Evolutionary conservation across 2,888 invertebrate species (phyloP).

Genomic region (Cephus pygmeus): DNA sequence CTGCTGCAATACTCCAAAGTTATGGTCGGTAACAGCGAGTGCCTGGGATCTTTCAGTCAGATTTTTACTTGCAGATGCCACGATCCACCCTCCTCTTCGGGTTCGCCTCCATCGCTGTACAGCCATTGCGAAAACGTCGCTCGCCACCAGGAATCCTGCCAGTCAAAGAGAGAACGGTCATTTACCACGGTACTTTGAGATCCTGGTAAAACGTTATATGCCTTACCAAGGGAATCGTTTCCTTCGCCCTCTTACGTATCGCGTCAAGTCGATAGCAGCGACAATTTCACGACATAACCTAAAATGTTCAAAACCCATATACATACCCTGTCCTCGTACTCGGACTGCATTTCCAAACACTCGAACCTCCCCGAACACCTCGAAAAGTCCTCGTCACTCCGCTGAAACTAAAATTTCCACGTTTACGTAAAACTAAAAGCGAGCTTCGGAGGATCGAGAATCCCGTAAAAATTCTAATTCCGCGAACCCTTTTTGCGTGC

Average conservation of each 20-base stretch:
- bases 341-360: not conserved
- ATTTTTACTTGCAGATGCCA: conserved; percentile 4
- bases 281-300: not conserved
- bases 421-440: conserved; percentile 20
- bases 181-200: not conserved
- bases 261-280: not conserved
- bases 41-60: not conserved
- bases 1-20: conserved; percentile 40
- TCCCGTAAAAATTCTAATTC: conserved; percentile 59
- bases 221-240: not conserved
- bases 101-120: not conserved
- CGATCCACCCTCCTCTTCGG: not conserved
- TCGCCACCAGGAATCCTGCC: not conserved
- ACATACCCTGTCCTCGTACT: no score
- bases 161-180: not conserved
- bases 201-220: not conserved
- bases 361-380: not conserved
- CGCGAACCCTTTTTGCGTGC: conserved; percentile 35
- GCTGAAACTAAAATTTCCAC: not conserved
- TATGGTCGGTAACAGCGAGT: conserved; percentile 16
- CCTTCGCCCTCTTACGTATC: not conserved
- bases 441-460: conserved; percentile 19
- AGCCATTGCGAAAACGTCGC: not conserved
- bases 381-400: not conserved
- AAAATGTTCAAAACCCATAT: not conserved